Evolutionary conservation across 2,888 invertebrate species (phyloP), one percentile per base, ranked within the genome.

Genomic region (Cyclophora albipunctata): DNA sequence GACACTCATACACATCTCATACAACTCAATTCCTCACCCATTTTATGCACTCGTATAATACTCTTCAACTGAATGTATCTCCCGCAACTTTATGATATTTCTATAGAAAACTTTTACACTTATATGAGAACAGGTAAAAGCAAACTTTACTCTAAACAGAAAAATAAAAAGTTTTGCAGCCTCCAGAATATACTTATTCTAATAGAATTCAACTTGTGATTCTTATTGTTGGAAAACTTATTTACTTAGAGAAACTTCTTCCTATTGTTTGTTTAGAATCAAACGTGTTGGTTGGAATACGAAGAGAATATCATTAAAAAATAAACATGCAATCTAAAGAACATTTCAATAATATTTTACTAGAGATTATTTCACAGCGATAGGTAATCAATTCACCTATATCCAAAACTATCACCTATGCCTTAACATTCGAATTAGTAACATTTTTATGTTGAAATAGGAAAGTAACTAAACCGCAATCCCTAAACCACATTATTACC

Each of bases 11-110:
- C 69, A 78, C 77, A 82, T 85, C 84, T 86, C 86, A 84, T 85
- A 84, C 85, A 85, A 66, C 75, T 64, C 69, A 77, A 84, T 77
- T 76, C 78, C 78, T 77, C 61, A 58, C 62, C 73, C 73, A 61
- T 70, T 75, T 78, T 67, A 72, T 77, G 73, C 75, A 71, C 63
- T 62, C 55, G 58, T 54, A 66, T 54, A 66, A 51, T 50, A 48
- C 57, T 50, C 55, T 40, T 49, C 52, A 60, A 56, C 58, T 54
- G 48, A 45, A 52, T 55, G 57, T 57, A 55, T 56, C 53, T 53
- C 57, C 65, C 63, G 65, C 69, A 67, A 70, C 64, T 71, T 70
- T 69, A 69, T 65, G 61, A 64, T 68, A 53, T 66, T 62, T 63
- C 63, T 64, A 68, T 67, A 65, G 68, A 67, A 68, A 66, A 66